phyloP scores from a whole-genome alignment of 2,888 invertebrate genomes.

The Pimpla rufipes region DNA sequence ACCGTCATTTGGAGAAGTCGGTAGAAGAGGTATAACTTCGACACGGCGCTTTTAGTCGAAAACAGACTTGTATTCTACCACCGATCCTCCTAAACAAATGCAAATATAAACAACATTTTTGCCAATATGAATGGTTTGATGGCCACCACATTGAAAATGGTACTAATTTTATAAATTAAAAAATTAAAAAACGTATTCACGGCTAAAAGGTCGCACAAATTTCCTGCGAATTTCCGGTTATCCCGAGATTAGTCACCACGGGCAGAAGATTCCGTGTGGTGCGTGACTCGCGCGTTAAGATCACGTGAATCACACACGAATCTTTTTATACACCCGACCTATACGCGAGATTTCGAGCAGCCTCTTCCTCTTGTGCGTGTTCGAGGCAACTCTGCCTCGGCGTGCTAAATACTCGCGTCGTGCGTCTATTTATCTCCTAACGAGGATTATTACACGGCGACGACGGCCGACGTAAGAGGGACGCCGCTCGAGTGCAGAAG shows the following conservation, averaged over 20 bases:
- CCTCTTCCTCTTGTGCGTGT: constrained; percentile 26
- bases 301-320: constrained; percentile 17
- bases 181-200: too few species aligned
- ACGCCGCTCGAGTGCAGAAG: background rate
- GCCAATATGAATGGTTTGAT: too few species aligned
- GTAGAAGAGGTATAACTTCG: too few species aligned
- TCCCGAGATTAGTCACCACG: constrained; percentile 7
- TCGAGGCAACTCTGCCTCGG: constrained; percentile 21
- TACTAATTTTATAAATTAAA: too few species aligned
- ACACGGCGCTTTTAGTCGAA: too few species aligned
- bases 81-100: too few species aligned
- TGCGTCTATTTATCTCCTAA: constrained; percentile 13
- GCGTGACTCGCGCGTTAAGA: constrained; percentile 12
- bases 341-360: constrained; percentile 6
- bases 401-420: constrained; percentile 5
- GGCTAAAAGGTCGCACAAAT: background rate
- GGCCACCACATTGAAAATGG: too few species aligned
- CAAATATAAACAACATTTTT: too few species aligned
- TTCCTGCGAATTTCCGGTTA: background rate
- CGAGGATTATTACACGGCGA: constrained; percentile 14
- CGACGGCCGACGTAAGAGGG: background rate
- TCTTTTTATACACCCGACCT: background rate
- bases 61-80: too few species aligned
- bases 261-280: background rate
- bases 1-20: too few species aligned